Conservation (phyloP, 2,113 vertebrate genomes). For the Epinephelus moara region DNA sequence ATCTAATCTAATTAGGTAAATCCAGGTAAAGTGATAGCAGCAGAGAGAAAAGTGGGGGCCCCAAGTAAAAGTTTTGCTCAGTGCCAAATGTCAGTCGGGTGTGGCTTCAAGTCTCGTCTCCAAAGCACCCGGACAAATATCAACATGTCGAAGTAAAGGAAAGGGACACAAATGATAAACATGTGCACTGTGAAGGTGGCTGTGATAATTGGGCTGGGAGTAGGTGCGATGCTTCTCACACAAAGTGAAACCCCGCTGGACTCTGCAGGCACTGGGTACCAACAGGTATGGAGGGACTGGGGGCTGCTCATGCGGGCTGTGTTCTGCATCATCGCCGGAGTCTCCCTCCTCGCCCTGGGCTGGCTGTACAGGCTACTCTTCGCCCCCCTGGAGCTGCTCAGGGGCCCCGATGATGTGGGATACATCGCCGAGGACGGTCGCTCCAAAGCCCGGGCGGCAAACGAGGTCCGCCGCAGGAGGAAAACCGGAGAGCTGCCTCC, state of each 20-base stretch:
- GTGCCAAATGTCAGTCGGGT: neutral
- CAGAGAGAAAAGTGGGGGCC: neutral
- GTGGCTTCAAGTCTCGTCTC: constrained; percentile 19
- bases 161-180: neutral
- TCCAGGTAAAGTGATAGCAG: neutral
- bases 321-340: constrained; percentile 56
- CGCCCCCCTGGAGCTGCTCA: constrained; percentile 81
- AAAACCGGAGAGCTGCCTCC: constrained; percentile 85
- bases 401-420: constrained; percentile 82
- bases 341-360: constrained; percentile 48
- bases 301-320: constrained; percentile 48
- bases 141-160: neutral
- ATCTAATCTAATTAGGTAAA: neutral
- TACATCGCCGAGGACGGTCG: constrained; percentile 81
- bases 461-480: constrained; percentile 83
- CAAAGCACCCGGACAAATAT: neutral
- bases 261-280: constrained; percentile 9
- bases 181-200: constrained; percentile 52
- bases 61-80: neutral
- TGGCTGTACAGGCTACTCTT: constrained; percentile 80
- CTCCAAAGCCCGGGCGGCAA: constrained; percentile 80
- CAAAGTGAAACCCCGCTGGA: constrained; percentile 58
- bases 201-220: constrained; percentile 56
- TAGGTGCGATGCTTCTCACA: constrained; percentile 53
- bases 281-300: constrained; percentile 56